These are phyloP conservation scores for Mycalesis mineus DNA, from an alignment of 2,888 invertebrate genomes.

Conservation along the genomic window DNA sequence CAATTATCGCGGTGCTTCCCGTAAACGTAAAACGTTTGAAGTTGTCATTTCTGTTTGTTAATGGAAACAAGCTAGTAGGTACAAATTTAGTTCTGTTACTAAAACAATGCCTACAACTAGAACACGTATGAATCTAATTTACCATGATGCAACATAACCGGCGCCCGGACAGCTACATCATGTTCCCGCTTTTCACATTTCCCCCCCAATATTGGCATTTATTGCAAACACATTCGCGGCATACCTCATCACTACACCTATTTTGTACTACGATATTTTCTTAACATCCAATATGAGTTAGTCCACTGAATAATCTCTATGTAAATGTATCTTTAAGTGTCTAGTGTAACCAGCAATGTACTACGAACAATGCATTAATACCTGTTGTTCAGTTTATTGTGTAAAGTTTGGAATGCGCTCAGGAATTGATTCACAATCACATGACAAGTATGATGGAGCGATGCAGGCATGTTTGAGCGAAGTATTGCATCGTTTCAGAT, in stretches of 20 bases:
- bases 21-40: too few species aligned
- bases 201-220: constrained; percentile 45
- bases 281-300: constrained; percentile 30
- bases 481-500: constrained; percentile 29
- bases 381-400: not conserved
- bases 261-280: constrained; percentile 20
- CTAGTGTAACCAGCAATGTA: constrained; percentile 12
- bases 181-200: constrained; percentile 46
- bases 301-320: constrained; percentile 8
- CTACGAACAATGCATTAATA: not conserved
- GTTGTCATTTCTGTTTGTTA: too few species aligned
- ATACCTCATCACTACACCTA: constrained; percentile 16
- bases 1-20: too few species aligned
- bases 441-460: constrained; percentile 53
- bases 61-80: not conserved
- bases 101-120: not conserved
- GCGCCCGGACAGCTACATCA: constrained; percentile 31
- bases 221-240: constrained; percentile 41
- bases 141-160: constrained; percentile 15
- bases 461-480: constrained; percentile 54
- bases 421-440: constrained; percentile 50
- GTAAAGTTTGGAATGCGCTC: constrained; percentile 28
- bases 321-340: too few species aligned
- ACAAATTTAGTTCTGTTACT: too few species aligned
- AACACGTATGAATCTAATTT: not conserved